These are phyloP conservation scores for Monomorium pharaonis DNA, from an alignment of 1,140 invertebrate genomes.

Conservation along the genomic window DNA sequence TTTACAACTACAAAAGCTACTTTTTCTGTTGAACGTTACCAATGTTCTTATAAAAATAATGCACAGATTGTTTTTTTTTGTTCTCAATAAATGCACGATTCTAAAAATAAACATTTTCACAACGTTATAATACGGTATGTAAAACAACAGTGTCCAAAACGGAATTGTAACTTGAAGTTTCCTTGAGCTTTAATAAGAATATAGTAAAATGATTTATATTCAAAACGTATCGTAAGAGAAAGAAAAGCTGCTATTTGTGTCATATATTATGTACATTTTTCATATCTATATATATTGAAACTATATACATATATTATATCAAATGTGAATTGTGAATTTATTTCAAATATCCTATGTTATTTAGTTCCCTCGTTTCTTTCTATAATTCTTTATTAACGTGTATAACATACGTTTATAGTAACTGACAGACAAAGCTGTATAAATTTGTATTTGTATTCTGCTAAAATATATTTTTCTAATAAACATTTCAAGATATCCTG, in stretches of 20 bases:
- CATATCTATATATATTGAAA: background rate
- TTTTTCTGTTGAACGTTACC: too few species aligned
- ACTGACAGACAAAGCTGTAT: constrained; percentile 41
- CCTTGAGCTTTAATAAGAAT: background rate
- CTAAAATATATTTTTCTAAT: constrained; percentile 73
- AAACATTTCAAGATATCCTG: constrained; percentile 50
- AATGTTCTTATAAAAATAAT: background rate
- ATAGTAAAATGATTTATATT: background rate
- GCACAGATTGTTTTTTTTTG: background rate
- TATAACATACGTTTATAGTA: constrained; percentile 27
- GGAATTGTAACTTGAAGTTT: background rate
- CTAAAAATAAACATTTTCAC: background rate
- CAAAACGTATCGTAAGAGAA: background rate
- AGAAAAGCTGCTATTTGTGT: background rate
- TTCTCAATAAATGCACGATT: background rate
- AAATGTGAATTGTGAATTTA: constrained; percentile 18
- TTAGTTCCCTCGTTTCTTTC: background rate
- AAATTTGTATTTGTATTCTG: constrained; percentile 61
- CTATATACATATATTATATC: background rate
- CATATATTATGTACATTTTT: constrained; percentile 16
- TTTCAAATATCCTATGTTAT: background rate
- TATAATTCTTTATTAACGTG: constrained; percentile 27
- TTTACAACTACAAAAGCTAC: too few species aligned
- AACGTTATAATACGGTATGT: background rate
- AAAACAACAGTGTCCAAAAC: background rate